Evolutionary conservation across 2,888 invertebrate genomes (phyloP), one percentile per base, ranked within the genome.

Genomic region (Epicampocera succincta): DNA sequence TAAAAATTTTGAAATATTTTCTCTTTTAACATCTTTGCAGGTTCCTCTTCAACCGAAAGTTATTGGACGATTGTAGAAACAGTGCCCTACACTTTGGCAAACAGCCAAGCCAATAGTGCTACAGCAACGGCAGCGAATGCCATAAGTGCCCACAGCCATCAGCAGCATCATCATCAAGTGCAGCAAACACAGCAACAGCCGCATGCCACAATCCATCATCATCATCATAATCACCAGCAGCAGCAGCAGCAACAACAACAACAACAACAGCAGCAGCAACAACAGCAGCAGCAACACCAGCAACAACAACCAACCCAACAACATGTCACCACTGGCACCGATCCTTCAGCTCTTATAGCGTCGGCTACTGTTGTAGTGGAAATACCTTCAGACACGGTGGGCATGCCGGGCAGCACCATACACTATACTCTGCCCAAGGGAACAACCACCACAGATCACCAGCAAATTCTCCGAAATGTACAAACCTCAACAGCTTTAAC

Each of bases 11-110:
- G 25, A 40, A 60, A 50, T 17, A 44, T 58, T 63, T 63, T 71
- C 69, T 58, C 71, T 19, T 77, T 73, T 69, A 44, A 60, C n/a
- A 69, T 78, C 83, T 54, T 86, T 87, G 25, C 69, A 87, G 87
- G 84, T 50, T 84, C 83, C 81, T 87, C 85, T 50, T 84, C 86
- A 5, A 79, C 86, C 19, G 90, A 90, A 84, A 90, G 90, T 54
- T 90, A 91, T 76, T 90, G 90, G 90, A 91, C 90, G 12, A 90
- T 90, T 46, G 73, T 90, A 73, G 90, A 90, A 78, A 89, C 91
- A 1, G 90, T 90, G 73, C 90, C 90, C 3, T 90, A 90, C 60
- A 87, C 90, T 3, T 80, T 90, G 54, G 87, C 89, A 17, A 86
- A 84, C 50, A 80, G 77, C 33, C 54, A 77, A 44, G 83, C 83